A percentile compares a stretch with the other conserved stretches of the same genome.
Evolutionary conservation across 2,888 invertebrate genomes (phyloP).

Genomic region (Rhimphoctona megacephalus): DNA sequence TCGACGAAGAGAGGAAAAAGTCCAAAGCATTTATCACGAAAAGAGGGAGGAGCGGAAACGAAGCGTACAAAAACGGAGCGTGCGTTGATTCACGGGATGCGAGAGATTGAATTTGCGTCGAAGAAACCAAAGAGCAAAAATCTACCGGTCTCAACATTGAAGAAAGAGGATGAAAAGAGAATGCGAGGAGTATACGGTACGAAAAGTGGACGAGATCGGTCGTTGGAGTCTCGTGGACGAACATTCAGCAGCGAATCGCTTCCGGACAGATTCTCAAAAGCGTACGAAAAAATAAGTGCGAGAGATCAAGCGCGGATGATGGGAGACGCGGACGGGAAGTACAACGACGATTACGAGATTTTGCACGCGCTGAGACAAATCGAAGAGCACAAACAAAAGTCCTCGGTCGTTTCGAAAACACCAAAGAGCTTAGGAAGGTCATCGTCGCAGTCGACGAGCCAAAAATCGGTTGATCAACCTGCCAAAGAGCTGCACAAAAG

Average conservation of each 20-base stretch:
- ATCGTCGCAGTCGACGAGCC: conserved; percentile 67
- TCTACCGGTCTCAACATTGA: conserved; percentile 76
- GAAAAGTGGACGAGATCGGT: conserved; percentile 76
- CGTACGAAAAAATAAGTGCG: conserved; percentile 75
- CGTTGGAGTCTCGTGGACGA: conserved; percentile 76
- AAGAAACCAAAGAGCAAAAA: conserved; percentile 78
- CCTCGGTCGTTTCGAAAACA: conserved; percentile 60
- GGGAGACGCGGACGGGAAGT: conserved; percentile 74
- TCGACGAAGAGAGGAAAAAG: conserved; percentile 75
- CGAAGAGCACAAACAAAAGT: conserved; percentile 77
- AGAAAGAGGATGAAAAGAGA: conserved; percentile 79
- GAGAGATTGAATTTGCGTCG: conserved; percentile 71
- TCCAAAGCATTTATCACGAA: conserved; percentile 78
- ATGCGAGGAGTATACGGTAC: conserved; percentile 72
- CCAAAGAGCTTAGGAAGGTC: conserved; percentile 62
- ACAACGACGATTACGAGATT: conserved; percentile 76
- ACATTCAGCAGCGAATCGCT: conserved; percentile 78
- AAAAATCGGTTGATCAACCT: conserved; percentile 61
- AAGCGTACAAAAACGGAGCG: conserved; percentile 62
- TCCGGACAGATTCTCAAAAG: conserved; percentile 70
- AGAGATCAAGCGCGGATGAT: conserved; percentile 75
- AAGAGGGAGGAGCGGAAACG: conserved; percentile 76
- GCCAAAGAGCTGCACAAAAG: conserved; percentile 74
- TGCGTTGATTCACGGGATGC: conserved; percentile 26
- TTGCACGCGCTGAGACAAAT: conserved; percentile 70